phyloP scores from a whole-genome alignment of 2,888 invertebrate species.

The Girardia tigrina region DNA sequence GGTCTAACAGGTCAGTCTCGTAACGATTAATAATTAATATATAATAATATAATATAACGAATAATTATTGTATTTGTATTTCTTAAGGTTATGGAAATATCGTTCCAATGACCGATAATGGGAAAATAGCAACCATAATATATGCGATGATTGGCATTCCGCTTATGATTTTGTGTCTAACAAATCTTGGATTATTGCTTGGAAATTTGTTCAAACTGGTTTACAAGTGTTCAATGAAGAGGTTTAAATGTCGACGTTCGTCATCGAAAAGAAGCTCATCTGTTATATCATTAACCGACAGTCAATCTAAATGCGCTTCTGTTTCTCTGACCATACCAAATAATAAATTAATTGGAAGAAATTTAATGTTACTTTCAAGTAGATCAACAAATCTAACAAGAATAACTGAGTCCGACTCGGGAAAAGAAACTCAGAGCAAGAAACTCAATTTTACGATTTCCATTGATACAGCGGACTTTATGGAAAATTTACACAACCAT shows the following conservation, averaged over 20 bases:
- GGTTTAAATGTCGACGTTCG: background rate
- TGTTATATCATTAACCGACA: background rate
- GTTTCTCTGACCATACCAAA: background rate
- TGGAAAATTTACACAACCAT: background rate
- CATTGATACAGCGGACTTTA: background rate
- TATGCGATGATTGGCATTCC: constrained; percentile 36
- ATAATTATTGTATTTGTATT: too few relatives aligned
- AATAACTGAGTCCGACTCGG: background rate
- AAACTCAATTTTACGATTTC: constrained; percentile 12
- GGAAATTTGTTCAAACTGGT: constrained; percentile 27
- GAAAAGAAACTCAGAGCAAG: background rate
- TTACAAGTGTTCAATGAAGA: background rate
- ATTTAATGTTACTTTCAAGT: constrained; percentile 3
- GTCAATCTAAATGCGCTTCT: background rate
- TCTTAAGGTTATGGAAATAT: constrained; percentile 36
- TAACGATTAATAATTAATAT: too few relatives aligned
- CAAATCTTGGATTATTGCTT: constrained; percentile 27
- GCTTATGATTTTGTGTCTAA: constrained; percentile 26
- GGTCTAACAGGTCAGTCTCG: too few relatives aligned
- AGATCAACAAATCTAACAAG: background rate
- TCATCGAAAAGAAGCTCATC: background rate
- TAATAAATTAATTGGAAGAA: constrained; percentile 3
- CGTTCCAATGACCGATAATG: constrained; percentile 27
- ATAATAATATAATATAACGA: too few relatives aligned
- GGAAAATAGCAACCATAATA: constrained; percentile 34